Evolutionary conservation across 2,888 invertebrate species (phyloP).

Genomic region (Tryphoninae sp.): DNA sequence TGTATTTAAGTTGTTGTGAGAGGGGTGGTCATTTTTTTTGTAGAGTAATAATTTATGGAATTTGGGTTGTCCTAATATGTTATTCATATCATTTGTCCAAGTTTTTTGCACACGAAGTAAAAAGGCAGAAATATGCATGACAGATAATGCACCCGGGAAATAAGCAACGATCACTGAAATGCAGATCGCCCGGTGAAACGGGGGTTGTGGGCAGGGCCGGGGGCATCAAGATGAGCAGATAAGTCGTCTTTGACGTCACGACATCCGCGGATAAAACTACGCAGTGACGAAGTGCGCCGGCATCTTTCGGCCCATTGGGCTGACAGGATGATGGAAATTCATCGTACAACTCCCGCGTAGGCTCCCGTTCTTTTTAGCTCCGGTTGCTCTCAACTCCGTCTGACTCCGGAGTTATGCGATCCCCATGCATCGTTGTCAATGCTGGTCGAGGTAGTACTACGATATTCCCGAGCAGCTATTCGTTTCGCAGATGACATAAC

Average conservation of each 20-base stretch:
- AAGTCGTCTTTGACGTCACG: slow-evolving; percentile 67
- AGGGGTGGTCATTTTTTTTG: too few relatives aligned
- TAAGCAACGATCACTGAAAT: too few relatives aligned
- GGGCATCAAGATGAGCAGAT: slow-evolving; percentile 29
- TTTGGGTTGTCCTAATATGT: too few relatives aligned
- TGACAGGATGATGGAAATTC: slow-evolving; percentile 79
- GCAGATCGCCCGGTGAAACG: too few relatives aligned
- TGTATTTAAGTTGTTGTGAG: too few relatives aligned
- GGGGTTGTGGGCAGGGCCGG: too few relatives aligned
- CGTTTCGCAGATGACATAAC: slow-evolving; percentile 76
- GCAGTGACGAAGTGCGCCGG: slow-evolving; percentile 60
- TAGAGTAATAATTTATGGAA: too few relatives aligned
- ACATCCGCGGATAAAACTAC: slow-evolving; percentile 60
- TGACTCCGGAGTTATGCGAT: slow-evolving; percentile 29
- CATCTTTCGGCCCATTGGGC: slow-evolving; percentile 79
- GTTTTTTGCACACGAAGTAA: too few relatives aligned
- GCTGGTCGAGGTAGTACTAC: slow-evolving; percentile 63
- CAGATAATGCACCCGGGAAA: too few relatives aligned
- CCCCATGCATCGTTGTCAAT: slow-evolving; percentile 61
- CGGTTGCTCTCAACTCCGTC: not conserved
- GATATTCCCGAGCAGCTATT: slow-evolving; percentile 73
- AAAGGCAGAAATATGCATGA: too few relatives aligned
- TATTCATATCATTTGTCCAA: too few relatives aligned
- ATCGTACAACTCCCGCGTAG: slow-evolving; percentile 65
- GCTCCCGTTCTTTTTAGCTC: slow-evolving; percentile 18